These are phyloP conservation scores for Eulemur macaco DNA, from an alignment of 2,113 vertebrate genomes.

Conservation along the genomic window DNA sequence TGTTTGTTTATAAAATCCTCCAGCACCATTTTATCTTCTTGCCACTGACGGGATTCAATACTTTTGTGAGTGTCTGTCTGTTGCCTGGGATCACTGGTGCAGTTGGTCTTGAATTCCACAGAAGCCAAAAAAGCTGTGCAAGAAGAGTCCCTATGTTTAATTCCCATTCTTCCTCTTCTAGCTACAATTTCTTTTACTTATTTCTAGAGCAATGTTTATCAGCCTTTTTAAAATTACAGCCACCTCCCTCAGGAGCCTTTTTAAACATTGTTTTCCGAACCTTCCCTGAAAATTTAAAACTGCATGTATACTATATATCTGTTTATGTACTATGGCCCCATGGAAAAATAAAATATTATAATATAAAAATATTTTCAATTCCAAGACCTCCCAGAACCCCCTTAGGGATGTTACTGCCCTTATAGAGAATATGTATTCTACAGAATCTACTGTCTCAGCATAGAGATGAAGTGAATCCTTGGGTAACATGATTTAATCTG, in stretches of 20 bases:
- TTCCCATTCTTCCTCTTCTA: neutral
- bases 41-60: neutral
- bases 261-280: neutral
- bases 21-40: neutral
- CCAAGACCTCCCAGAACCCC: neutral
- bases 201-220: neutral
- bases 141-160: neutral
- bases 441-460: neutral
- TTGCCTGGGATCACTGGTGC: neutral
- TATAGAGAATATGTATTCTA: neutral
- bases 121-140: neutral
- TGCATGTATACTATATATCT: neutral
- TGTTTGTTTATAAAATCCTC: neutral
- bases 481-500: neutral
- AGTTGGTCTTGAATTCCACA: neutral
- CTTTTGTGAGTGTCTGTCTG: neutral
- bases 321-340: neutral
- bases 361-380: neutral
- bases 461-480: neutral
- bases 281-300: neutral
- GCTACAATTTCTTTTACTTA: neutral
- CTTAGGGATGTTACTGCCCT: neutral
- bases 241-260: neutral
- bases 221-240: neutral
- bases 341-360: neutral